These are phyloP conservation scores for Lepidocyrtinus sp. DNA, from an alignment of 2,888 invertebrate species.

Conservation along the genomic window DNA sequence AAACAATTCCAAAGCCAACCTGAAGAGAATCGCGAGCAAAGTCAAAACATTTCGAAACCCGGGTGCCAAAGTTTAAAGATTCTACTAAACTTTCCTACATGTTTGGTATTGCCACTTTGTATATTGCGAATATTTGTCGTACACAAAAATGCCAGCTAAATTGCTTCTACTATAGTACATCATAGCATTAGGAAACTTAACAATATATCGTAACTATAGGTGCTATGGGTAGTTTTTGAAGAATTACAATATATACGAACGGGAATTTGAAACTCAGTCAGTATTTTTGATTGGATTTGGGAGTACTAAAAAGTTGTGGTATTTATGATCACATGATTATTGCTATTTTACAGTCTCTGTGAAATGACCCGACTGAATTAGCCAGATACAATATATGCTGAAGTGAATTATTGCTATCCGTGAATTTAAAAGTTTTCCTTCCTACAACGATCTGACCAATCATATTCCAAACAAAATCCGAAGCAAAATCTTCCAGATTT, in stretches of 20 bases:
- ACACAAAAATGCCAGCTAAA: too few relatives aligned
- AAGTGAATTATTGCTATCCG: neutral
- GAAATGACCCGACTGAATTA: neutral
- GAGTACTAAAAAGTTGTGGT: neutral
- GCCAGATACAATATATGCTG: neutral
- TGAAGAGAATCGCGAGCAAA: neutral
- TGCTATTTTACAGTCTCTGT: neutral
- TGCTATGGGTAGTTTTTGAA: too few relatives aligned
- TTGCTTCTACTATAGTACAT: too few relatives aligned
- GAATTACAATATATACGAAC: too few relatives aligned
- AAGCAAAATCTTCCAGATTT: neutral
- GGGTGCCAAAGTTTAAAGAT: conserved; percentile 2
- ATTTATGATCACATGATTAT: neutral
- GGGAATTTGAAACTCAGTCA: too few relatives aligned
- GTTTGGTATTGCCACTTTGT: too few relatives aligned
- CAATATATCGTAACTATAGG: too few relatives aligned
- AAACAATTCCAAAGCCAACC: neutral
- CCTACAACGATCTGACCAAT: conserved; percentile 12
- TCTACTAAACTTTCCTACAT: neutral
- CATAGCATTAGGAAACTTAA: too few relatives aligned
- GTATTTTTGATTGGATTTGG: neutral
- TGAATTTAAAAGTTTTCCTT: neutral
- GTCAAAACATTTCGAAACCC: neutral
- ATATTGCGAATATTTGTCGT: too few relatives aligned
- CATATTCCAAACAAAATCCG: conserved; percentile 14